phyloP scores from a whole-genome alignment of 2,113 vertebrate species.

The human region DNA sequence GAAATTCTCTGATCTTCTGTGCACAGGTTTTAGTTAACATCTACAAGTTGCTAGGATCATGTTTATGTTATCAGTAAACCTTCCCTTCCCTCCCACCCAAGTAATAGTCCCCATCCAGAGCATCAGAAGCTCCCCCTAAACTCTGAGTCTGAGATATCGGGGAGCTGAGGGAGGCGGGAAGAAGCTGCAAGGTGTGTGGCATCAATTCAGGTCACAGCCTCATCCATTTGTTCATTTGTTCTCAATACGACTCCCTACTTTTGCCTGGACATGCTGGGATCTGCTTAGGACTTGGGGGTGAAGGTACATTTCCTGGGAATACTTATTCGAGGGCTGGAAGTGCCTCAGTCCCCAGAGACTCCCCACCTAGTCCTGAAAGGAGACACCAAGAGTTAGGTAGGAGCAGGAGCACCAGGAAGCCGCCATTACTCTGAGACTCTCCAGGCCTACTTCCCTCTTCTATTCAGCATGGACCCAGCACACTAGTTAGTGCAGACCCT shows the following conservation, averaged over 20 bases:
- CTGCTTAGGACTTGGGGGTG: neutral
- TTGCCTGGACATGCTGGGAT: neutral
- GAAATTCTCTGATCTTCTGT: neutral
- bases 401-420: neutral
- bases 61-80: neutral
- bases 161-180: neutral
- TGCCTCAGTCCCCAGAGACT: neutral
- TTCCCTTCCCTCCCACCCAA: neutral
- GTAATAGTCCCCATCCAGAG: neutral
- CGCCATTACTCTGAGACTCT: neutral
- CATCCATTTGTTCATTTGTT: neutral
- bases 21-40: neutral
- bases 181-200: neutral
- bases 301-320: neutral
- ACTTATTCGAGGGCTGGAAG: neutral
- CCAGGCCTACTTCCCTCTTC: accelerated
- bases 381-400: neutral
- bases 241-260: neutral
- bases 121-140: neutral
- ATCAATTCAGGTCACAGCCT: neutral
- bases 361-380: neutral
- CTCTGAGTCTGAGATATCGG: neutral
- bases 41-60: neutral
- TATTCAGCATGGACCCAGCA: neutral
- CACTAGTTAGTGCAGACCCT: neutral